These are phyloP conservation scores for Zapornia atra DNA, from an alignment of 2,113 vertebrate genomes.

Conservation along the genomic window DNA sequence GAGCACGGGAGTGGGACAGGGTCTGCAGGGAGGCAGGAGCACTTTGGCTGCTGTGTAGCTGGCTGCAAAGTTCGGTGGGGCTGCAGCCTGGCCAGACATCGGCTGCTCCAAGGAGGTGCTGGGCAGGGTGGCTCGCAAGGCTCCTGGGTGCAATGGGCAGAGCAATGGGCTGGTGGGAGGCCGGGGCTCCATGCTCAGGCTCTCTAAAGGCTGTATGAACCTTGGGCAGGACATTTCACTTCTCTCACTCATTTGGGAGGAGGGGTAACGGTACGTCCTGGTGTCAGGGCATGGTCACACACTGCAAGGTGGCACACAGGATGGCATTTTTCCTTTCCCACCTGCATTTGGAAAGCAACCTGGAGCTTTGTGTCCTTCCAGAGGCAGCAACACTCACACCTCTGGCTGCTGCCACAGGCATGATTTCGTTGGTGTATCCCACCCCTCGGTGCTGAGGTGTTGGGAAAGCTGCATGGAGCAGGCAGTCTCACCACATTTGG, in stretches of 20 bases:
- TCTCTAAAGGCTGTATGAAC: background rate
- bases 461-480: background rate
- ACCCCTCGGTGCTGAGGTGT: fast-evolving
- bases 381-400: fast-evolving
- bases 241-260: background rate
- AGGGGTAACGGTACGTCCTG: background rate
- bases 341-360: background rate
- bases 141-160: background rate
- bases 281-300: background rate
- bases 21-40: background rate
- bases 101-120: background rate
- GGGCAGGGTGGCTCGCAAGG: too few relatives aligned
- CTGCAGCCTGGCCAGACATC: too few relatives aligned
- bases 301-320: background rate
- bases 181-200: background rate
- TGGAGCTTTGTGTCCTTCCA: background rate
- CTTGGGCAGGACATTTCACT: background rate
- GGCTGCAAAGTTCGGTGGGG: background rate
- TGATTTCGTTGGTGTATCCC: background rate
- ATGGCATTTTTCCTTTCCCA: background rate
- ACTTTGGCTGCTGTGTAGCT: background rate
- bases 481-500: fast-evolving
- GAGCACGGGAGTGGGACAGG: background rate
- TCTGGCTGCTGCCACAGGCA: fast-evolving
- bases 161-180: background rate